A percentile compares a stretch with the other conserved stretches of the same genome.
These are phyloP conservation scores for Oscheius sp. DNA, from an alignment of 2,888 invertebrate species.

Conservation along the genomic window DNA sequence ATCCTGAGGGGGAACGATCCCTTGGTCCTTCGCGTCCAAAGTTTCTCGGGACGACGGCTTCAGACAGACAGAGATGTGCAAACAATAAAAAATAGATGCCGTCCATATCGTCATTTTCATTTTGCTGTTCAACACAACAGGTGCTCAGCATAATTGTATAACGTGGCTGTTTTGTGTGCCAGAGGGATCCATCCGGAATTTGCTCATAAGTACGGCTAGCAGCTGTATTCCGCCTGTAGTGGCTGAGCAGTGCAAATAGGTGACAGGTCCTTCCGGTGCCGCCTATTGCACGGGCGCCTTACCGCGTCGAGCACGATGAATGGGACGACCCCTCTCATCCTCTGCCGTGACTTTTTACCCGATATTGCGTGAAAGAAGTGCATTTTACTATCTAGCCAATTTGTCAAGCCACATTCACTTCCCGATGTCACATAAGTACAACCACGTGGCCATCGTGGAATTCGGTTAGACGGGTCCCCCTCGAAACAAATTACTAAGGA, in stretches of 20 bases:
- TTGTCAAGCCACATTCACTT: too few species aligned
- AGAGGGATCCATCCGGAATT: constrained; percentile 34
- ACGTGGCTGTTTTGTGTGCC: constrained; percentile 16
- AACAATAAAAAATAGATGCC: too few species aligned
- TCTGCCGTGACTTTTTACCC: constrained; percentile 5
- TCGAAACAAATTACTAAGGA: too few species aligned
- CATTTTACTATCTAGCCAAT: neutral
- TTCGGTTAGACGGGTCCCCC: too few species aligned
- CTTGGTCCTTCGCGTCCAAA: too few species aligned
- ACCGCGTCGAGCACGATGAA: constrained; percentile 21
- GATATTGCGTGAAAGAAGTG: neutral
- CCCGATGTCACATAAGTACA: too few species aligned
- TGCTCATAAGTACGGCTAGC: constrained; percentile 34
- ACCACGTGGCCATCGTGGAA: too few species aligned
- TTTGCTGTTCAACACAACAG: too few species aligned
- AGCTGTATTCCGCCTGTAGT: constrained; percentile 37
- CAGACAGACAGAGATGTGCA: too few species aligned
- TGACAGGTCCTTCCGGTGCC: constrained; percentile 38
- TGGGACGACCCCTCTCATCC: constrained; percentile 32
- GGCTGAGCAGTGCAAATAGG: constrained; percentile 34
- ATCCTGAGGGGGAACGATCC: too few species aligned
- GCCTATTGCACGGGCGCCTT: constrained; percentile 20
- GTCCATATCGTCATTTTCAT: too few species aligned
- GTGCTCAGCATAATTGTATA: constrained; percentile 11
- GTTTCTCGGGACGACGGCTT: too few species aligned